Evolutionary conservation across 2,113 vertebrate genomes (phyloP), one percentile per base, ranked within the genome.

Genomic region (Amphiprion ocellaris): DNA sequence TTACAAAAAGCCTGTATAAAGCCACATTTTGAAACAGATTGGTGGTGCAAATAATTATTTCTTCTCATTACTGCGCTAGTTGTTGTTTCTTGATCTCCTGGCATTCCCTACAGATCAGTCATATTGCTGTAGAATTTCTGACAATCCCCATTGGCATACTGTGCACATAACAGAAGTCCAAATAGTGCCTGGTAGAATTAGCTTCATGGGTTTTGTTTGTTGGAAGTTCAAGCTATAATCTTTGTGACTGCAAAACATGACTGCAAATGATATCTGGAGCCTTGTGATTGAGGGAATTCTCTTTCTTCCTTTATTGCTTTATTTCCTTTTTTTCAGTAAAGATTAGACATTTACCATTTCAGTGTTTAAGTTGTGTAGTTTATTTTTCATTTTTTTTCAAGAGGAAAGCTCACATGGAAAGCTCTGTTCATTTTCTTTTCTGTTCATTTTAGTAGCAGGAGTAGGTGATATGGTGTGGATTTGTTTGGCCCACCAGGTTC

Each of bases 51-150:
- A 37, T 37, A 44, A 44, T 14, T 44, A 44, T 44, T 44, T 44
- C 11, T 15, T 15, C 41, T 44, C 41, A 44, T 44, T 44, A 44
- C 41, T 15, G 41, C 41, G 1, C 11, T 2, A 15, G 41, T 12
- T 15, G 41, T 44, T 12, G 41, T 44, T 44, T 50, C 49, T 4
- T n/a, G 5, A 50, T 55, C 24, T 44, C 24, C 67, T 15, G 61
- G 26, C 37, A 21, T 19, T 46, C 24, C 19, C n/a, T 24, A 4
- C n/a, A 9, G 21, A 69, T 52, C 26, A 49, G 47, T 37, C 66
- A 46, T 63, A 53, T 58, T 58, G 65, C 47, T 44, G 62, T 23
- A 75, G 26, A 50, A 52, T 74, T 64, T 55, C 49, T 12, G 17
- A 62, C 55, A 73, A 73, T 33, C 41, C 41, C 41, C 41, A 28